Conservation (phyloP, 2,797 vertebrate species). For the Mus spretus region DNA sequence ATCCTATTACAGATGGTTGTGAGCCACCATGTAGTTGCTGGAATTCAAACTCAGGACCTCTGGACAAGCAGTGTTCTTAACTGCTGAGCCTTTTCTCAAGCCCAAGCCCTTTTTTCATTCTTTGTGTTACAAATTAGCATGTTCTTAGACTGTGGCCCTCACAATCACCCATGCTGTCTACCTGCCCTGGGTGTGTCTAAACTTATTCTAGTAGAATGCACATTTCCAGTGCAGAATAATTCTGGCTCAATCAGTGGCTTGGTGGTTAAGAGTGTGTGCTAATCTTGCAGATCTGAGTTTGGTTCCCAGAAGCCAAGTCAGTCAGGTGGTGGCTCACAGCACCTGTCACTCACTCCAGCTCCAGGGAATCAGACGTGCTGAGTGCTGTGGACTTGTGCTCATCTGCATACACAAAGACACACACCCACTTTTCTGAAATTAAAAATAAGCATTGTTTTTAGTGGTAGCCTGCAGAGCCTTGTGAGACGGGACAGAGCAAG, state of each 20-base stretch:
- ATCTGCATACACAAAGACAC: not conserved
- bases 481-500: not conserved
- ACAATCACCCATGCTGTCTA: not conserved
- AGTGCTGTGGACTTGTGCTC: not conserved
- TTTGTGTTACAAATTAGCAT: constrained; percentile 8
- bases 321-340: not conserved
- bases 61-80: no score
- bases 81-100: no score
- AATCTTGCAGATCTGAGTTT: not conserved
- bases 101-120: not conserved
- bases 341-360: not conserved
- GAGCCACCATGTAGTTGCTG: no score
- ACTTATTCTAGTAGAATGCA: constrained; percentile 48
- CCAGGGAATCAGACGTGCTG: not conserved
- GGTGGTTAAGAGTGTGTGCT: not conserved
- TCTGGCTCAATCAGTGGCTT: not conserved
- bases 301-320: not conserved
- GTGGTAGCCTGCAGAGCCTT: constrained; percentile 27
- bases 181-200: constrained; percentile 15
- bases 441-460: not conserved
- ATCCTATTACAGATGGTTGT: no score
- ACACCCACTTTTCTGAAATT: not conserved
- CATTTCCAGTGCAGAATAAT: constrained; percentile 11
- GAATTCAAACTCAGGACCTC: no score
- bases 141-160: constrained; percentile 44